A percentile compares a stretch with the other conserved stretches of the same genome.
Conservation (phyloP, 2,113 vertebrate species). For the Cryptotis parvus region DNA sequence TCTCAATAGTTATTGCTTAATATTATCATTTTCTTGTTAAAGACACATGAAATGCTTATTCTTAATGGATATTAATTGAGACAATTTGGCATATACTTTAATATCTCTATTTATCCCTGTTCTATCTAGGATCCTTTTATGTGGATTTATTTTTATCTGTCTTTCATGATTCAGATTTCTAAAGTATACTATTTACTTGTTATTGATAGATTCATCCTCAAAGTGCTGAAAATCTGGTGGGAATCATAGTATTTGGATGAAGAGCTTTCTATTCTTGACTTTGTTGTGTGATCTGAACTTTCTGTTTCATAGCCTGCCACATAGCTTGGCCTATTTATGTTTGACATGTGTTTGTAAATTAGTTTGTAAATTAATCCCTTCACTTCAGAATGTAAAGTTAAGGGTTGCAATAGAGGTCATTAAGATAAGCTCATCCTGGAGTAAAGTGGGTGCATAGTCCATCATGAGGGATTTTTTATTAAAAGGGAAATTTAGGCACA, state of each 20-base stretch:
- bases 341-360: background rate
- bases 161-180: background rate
- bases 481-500: background rate
- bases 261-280: background rate
- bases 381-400: background rate
- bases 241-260: background rate
- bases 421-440: background rate
- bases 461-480: background rate
- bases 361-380: background rate
- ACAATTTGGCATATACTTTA: background rate
- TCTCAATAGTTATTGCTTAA: background rate
- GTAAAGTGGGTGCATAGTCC: background rate
- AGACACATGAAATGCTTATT: background rate
- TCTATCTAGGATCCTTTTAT: background rate
- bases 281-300: background rate
- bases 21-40: background rate
- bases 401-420: background rate
- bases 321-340: background rate
- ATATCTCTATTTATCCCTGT: background rate
- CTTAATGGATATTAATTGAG: slow-evolving; percentile 32
- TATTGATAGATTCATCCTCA: background rate
- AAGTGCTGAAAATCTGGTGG: background rate
- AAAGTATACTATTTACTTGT: background rate
- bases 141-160: background rate
- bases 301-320: background rate